These are phyloP conservation scores for Cantharis lateralis DNA, from an alignment of 2,888 invertebrate genomes.

Conservation along the genomic window DNA sequence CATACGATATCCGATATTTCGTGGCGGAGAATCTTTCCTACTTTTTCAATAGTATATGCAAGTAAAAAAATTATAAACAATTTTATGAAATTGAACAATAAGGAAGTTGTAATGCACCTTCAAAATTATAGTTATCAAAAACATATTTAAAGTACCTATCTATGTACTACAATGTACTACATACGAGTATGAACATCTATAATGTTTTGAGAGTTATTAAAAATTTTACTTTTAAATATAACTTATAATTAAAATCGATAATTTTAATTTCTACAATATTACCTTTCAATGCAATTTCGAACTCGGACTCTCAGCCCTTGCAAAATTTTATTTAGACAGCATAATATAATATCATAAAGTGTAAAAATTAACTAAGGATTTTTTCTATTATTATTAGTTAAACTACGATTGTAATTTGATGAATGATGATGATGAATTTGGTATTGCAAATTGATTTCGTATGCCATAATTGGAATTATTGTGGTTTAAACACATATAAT, in stretches of 20 bases:
- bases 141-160: background rate
- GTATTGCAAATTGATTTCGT: background rate
- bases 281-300: background rate
- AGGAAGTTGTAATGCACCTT: background rate
- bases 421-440: background rate
- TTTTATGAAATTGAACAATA: background rate
- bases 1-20: constrained; percentile 25
- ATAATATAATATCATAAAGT: too few relatives aligned
- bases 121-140: background rate
- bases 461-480: background rate
- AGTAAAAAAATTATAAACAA: background rate
- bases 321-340: too few relatives aligned
- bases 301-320: background rate
- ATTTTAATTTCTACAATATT: background rate
- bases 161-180: background rate
- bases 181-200: too few relatives aligned
- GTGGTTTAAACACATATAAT: background rate
- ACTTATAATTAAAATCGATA: background rate
- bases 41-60: background rate
- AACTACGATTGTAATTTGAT: too few relatives aligned
- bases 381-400: background rate
- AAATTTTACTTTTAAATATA: background rate
- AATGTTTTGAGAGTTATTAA: background rate
- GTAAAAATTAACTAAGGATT: background rate
- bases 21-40: background rate